Percentiles rank a stretch among this genome's conserved stretches.
These are phyloP conservation scores for Mythimna albipuncta DNA, from an alignment of 2,888 invertebrate genomes.

Conservation along the genomic window DNA sequence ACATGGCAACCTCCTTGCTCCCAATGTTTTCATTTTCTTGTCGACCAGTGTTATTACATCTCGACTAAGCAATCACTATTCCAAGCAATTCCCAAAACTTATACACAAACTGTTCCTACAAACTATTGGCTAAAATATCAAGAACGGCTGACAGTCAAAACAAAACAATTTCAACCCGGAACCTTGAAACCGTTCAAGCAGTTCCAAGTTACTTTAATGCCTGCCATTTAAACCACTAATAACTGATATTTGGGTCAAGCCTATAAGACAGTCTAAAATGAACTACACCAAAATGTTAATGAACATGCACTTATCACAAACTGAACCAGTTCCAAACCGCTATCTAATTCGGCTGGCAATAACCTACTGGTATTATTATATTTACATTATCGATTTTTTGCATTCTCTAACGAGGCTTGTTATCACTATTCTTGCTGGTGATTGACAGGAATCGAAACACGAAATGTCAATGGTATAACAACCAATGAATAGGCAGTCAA, in stretches of 20 bases:
- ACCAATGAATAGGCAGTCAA: constrained; percentile 33
- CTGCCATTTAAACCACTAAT: constrained; percentile 52
- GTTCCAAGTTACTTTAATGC: constrained; percentile 35
- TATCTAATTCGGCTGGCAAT: constrained; percentile 57
- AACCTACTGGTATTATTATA: constrained; percentile 53
- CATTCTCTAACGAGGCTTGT: constrained; percentile 44
- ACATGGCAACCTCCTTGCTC: too few relatives aligned
- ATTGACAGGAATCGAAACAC: constrained; percentile 54
- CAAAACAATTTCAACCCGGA: constrained; percentile 21
- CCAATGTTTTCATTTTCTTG: too few relatives aligned
- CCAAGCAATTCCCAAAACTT: background rate
- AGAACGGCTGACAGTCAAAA: background rate
- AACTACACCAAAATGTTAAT: constrained; percentile 63
- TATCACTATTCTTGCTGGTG: constrained; percentile 45
- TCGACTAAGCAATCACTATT: background rate
- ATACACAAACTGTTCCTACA: background rate
- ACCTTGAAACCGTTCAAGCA: constrained; percentile 46
- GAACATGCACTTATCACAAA: constrained; percentile 60
- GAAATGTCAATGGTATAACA: constrained; percentile 51
- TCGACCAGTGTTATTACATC: background rate
- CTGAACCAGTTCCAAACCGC: constrained; percentile 57
- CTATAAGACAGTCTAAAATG: constrained; percentile 58
- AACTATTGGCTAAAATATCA: constrained; percentile 2
- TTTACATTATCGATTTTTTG: constrained; percentile 56
- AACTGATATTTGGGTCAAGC: constrained; percentile 60